Evolutionary conservation across 2,888 invertebrate genomes (phyloP).

Genomic region (Ptychoptera contaminata): DNA sequence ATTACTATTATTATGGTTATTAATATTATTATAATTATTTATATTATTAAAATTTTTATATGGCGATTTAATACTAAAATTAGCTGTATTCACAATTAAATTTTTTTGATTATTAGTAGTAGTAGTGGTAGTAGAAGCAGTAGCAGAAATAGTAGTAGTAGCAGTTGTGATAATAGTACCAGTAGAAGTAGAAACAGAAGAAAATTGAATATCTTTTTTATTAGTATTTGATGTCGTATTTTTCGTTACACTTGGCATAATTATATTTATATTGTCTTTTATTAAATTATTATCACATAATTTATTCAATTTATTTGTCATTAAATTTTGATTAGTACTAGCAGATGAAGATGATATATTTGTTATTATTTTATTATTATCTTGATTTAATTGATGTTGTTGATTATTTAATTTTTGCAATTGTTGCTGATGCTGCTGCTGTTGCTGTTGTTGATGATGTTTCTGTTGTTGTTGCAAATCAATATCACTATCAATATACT

Average conservation of each 20-base stretch:
- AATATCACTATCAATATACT: slow-evolving; percentile 16
- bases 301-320: too few species aligned
- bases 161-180: too few species aligned
- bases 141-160: not conserved
- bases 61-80: too few species aligned
- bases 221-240: too few species aligned
- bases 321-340: too few species aligned
- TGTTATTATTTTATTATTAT: not conserved
- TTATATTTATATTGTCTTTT: too few species aligned
- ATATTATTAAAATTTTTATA: not conserved
- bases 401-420: slow-evolving; percentile 8
- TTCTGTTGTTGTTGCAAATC: slow-evolving; percentile 8
- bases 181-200: too few species aligned
- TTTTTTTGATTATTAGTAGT: not conserved
- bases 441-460: slow-evolving; percentile 10
- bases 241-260: too few species aligned
- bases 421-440: slow-evolving; percentile 12
- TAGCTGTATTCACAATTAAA: too few species aligned
- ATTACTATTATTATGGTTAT: slow-evolving; percentile 1
- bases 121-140: not conserved
- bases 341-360: not conserved
- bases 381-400: not conserved
- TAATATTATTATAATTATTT: slow-evolving; percentile 3
- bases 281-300: too few species aligned
- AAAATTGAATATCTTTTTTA: too few species aligned